Evolutionary conservation across 2,888 invertebrate genomes (phyloP).

Genomic region (Acronicta alni): DNA sequence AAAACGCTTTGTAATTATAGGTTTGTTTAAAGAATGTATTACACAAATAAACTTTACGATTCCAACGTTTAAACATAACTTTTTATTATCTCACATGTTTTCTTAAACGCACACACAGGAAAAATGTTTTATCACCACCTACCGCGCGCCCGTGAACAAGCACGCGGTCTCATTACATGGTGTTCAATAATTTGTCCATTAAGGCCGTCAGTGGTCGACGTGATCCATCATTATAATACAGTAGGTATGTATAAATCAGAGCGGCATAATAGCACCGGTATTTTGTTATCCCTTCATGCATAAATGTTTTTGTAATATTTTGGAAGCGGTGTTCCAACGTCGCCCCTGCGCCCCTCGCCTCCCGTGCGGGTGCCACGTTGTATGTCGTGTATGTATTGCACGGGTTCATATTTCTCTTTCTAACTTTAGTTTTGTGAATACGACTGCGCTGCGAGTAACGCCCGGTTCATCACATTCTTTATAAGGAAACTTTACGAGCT

Average conservation of each 20-base stretch:
- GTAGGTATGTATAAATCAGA: constrained; percentile 76
- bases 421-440: constrained; percentile 69
- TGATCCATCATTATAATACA: constrained; percentile 69
- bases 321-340: constrained; percentile 75
- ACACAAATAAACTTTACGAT: constrained; percentile 88
- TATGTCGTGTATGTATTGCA: constrained; percentile 69
- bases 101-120: constrained; percentile 71
- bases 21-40: constrained; percentile 85
- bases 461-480: constrained; percentile 57
- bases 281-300: constrained; percentile 86
- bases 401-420: constrained; percentile 73
- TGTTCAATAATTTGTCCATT: constrained; percentile 76
- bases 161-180: constrained; percentile 68
- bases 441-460: constrained; percentile 54
- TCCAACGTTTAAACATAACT: constrained; percentile 81
- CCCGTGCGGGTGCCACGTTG: constrained; percentile 70
- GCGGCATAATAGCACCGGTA: constrained; percentile 75
- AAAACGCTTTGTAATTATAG: constrained; percentile 83
- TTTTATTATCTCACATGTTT: constrained; percentile 88
- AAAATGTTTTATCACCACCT: constrained; percentile 73
- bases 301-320: constrained; percentile 87
- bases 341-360: constrained; percentile 63
- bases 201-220: constrained; percentile 63
- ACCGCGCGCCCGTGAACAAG: constrained; percentile 62
- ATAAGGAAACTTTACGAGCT: constrained; percentile 57